Base-by-base conservation (phyloP, 2,113 vertebrate species). In the Sebastes fasciatus region DNA sequence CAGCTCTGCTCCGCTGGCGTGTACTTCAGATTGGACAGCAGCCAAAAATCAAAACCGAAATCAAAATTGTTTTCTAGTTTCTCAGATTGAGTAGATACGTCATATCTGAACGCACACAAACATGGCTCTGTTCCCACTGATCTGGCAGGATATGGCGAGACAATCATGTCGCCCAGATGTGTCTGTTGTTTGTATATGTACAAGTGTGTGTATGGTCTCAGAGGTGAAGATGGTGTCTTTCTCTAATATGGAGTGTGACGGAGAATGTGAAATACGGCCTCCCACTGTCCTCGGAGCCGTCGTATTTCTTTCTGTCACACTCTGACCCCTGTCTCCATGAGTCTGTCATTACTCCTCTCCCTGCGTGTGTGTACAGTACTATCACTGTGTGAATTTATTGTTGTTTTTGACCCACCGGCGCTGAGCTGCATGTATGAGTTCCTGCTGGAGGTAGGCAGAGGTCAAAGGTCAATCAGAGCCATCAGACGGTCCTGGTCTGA, bases 391-490 rank as follows among this genome's bases (percentile, higher is more conserved):
- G 62, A 74, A 82, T 73, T 72, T 74, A 77, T 62, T 66, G 71
- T 7, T 57, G 66, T 79, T 74, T 75, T 55, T 67, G 77, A 87
- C 79, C 63, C 34, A 2, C 14, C 46, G 64, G 45, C 58, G 19
- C 58, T 70, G 77, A 42, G 65, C 72, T 79, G 54, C 79, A 23
- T 62, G 11, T 46, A 60, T 74, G 66, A 66, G 1, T 49, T 80
- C 19, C 66, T 69, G 60, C 58, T 85, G n/a, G 68, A 83, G 85
- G n/a, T 65, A 83, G 85, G 5, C 13, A 69, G 48, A 79, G 61
- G 80, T 61, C 16, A 83, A 71, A 83, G 80, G 77, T 88, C 67
- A 42, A 80, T 93, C 70, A 80, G 71, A 89, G 65, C 65, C 52
- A 43, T 63, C 52, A 21, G n/a, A 49, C 8, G 40, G 51, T 80